These are phyloP conservation scores for Brachionus asplanchnoidis DNA, from an alignment of 1,140 invertebrate genomes.

Conservation along the genomic window DNA sequence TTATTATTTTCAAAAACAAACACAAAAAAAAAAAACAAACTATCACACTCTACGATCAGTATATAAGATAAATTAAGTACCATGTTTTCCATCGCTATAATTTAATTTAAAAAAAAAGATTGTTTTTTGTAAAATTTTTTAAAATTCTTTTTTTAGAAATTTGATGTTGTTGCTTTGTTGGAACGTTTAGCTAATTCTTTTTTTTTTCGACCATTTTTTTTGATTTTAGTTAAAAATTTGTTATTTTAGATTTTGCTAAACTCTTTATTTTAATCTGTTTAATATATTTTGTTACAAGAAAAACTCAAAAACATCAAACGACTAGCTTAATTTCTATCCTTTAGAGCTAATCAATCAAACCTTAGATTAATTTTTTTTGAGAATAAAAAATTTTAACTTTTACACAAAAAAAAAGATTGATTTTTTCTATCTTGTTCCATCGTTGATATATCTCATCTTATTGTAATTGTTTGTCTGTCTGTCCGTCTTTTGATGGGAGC, in stretches of 20 bases:
- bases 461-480: conserved; percentile 12
- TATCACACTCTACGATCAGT: not conserved
- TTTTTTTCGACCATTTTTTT: not conserved
- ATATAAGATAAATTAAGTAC: not conserved
- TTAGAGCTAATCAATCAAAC: not conserved
- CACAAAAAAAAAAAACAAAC: not conserved
- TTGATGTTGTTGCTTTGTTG: conserved; percentile 23
- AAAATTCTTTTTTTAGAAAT: conserved; percentile 5
- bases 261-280: conserved; percentile 8
- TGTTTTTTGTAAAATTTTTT: conserved; percentile 30
- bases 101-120: conserved; percentile 17
- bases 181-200: conserved; percentile 19
- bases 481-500: not conserved
- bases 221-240: not conserved
- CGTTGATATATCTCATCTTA: not conserved
- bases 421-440: not conserved
- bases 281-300: conserved; percentile 10
- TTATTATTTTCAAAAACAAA: conserved; percentile 19
- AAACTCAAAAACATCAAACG: not conserved
- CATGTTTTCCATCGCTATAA: not conserved
- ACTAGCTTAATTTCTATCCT: not conserved
- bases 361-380: conserved; percentile 6
- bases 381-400: conserved; percentile 14
- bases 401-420: not conserved
- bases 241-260: conserved; percentile 17